Evolutionary conservation across 2,113 vertebrate genomes (phyloP).

Genomic region (Jaculus jaculus): DNA sequence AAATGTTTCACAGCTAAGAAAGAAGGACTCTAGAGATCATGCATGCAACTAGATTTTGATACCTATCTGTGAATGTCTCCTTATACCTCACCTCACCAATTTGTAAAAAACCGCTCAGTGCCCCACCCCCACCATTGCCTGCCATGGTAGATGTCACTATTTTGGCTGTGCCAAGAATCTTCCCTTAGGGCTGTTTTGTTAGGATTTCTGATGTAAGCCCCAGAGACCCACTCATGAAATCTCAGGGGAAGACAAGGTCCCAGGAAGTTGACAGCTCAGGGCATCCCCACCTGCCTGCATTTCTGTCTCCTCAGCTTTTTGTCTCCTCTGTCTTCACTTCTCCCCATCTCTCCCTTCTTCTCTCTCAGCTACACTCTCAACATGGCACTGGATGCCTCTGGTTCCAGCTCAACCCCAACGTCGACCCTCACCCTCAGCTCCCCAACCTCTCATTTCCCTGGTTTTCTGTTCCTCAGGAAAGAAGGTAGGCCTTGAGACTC

Average conservation of each 20-base stretch:
- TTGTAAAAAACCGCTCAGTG: neutral
- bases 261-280: accelerated
- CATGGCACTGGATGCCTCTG: neutral
- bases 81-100: neutral
- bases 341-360: neutral
- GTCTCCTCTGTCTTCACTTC: too few species aligned
- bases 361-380: neutral
- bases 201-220: neutral
- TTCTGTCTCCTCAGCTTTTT: neutral
- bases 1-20: too few species aligned
- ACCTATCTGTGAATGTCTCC: neutral
- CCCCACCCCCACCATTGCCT: neutral
- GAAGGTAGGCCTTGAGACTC: neutral
- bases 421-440: neutral
- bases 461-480: neutral
- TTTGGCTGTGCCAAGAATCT: neutral
- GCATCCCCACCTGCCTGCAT: accelerated
- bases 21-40: neutral
- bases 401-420: neutral
- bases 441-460: neutral
- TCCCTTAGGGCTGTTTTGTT: neutral
- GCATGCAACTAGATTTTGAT: neutral
- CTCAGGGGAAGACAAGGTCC: neutral
- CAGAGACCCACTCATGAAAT: neutral
- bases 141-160: neutral